These are phyloP conservation scores for Channallabes apus DNA, from an alignment of 2,797 vertebrate species.

Conservation along the genomic window DNA sequence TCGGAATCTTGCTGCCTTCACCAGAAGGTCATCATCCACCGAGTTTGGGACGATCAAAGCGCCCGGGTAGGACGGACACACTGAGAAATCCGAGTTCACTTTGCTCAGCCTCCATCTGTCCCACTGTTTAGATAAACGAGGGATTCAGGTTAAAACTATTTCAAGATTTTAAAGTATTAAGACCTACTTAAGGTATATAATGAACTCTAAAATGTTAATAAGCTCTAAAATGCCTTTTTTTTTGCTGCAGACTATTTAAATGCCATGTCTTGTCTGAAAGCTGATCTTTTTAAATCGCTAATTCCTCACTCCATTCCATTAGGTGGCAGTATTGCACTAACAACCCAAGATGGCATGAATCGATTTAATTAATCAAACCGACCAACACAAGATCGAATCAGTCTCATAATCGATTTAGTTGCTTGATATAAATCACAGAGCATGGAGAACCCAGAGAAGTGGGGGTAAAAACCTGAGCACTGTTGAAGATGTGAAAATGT, in stretches of 20 bases:
- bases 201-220: background rate
- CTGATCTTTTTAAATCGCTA: too few species aligned
- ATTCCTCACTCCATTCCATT: too few species aligned
- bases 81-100: conserved; percentile 76
- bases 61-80: conserved; percentile 79
- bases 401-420: too few species aligned
- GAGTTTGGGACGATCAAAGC: conserved; percentile 73
- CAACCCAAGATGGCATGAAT: too few species aligned
- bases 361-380: too few species aligned
- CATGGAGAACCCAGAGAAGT: background rate
- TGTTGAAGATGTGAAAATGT: background rate
- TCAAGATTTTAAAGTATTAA: background rate
- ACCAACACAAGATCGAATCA: background rate
- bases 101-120: conserved; percentile 80
- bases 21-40: conserved; percentile 67
- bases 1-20: conserved; percentile 75
- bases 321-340: too few species aligned
- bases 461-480: background rate
- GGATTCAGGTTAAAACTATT: background rate
- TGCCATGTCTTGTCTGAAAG: too few species aligned
- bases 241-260: too few species aligned
- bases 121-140: conserved; percentile 66
- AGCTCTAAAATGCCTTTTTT: background rate
- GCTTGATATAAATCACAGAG: background rate
- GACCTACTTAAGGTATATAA: background rate